A percentile compares a stretch with the other conserved stretches of the same genome.
These are phyloP conservation scores for Magallana gigas DNA, from an alignment of 1,140 invertebrate genomes.

Conservation along the genomic window DNA sequence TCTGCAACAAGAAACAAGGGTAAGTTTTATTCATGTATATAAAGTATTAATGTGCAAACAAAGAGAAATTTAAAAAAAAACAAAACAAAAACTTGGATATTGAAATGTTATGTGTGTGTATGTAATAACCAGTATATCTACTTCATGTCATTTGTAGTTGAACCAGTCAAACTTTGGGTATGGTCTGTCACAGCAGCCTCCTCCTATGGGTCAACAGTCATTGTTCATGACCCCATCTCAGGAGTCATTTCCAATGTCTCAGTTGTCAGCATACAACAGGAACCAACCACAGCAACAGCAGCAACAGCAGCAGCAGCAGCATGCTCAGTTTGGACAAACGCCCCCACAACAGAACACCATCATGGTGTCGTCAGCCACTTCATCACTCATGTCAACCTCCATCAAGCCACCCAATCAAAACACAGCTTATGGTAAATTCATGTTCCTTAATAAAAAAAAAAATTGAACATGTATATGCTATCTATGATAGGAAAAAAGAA, in stretches of 20 bases:
- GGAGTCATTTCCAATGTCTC: slow-evolving; percentile 80
- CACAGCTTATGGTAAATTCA: slow-evolving; percentile 66
- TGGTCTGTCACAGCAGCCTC: slow-evolving; percentile 84
- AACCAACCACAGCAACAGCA: slow-evolving; percentile 56
- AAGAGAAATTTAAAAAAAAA: no score
- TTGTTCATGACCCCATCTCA: slow-evolving; percentile 75
- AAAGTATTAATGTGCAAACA: no score
- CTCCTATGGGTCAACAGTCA: slow-evolving; percentile 80
- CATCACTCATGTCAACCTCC: slow-evolving; percentile 92
- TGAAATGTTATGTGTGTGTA: neutral
- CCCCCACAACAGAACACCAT: slow-evolving; percentile 89
- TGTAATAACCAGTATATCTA: neutral
- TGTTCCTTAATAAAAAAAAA: neutral
- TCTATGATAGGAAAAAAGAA: no score
- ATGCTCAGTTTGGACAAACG: slow-evolving; percentile 67
- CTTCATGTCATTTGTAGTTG: slow-evolving; percentile 79
- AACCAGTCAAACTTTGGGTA: slow-evolving; percentile 83
- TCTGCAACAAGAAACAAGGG: slow-evolving; percentile 71
- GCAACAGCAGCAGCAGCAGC: slow-evolving; percentile 61
- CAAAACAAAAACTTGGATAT: no score
- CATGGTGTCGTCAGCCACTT: slow-evolving; percentile 91
- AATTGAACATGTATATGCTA: no score
- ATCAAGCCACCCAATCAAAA: slow-evolving; percentile 87
- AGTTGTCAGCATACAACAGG: slow-evolving; percentile 71
- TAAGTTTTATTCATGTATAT: slow-evolving; percentile 42